These are phyloP conservation scores for Amiota minor DNA, from an alignment of 2,888 invertebrate species.

Conservation along the genomic window DNA sequence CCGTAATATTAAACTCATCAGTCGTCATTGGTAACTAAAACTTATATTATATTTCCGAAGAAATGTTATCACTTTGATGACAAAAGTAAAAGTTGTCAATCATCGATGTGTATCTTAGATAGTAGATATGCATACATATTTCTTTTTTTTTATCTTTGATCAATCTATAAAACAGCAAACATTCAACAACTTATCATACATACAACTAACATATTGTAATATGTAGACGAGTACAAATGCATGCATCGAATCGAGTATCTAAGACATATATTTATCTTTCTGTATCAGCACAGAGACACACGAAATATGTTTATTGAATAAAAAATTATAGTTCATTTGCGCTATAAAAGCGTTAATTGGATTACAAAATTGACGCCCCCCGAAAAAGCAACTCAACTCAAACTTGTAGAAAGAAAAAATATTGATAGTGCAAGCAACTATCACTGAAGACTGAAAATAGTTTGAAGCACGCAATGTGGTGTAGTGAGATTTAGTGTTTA, in stretches of 20 bases:
- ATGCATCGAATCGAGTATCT: not conserved
- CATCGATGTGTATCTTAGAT: not conserved
- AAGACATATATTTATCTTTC: not conserved
- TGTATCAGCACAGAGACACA: not conserved
- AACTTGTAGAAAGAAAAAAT: conserved; percentile 40
- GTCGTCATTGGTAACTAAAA: not conserved
- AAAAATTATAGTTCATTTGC: conserved; percentile 56
- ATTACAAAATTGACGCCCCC: conserved; percentile 59
- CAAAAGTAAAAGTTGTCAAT: conserved; percentile 45
- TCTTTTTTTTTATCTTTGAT: no score
- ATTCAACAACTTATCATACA: no score
- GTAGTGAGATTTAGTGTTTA: not conserved
- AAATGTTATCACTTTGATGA: conserved; percentile 48
- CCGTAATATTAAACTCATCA: not conserved
- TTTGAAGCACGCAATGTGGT: not conserved
- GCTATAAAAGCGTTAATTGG: conserved; percentile 60
- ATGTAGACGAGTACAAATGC: not conserved
- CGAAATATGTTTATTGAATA: conserved; percentile 26
- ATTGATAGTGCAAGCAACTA: not conserved
- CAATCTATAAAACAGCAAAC: no score
- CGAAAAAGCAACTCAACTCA: conserved; percentile 46
- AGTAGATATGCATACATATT: no score
- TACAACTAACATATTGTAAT: no score
- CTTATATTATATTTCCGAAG: not conserved
- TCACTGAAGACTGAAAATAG: conserved; percentile 1